Base-by-base conservation (phyloP, 2,888 invertebrate species). In the Pherbina coryleti region DNA sequence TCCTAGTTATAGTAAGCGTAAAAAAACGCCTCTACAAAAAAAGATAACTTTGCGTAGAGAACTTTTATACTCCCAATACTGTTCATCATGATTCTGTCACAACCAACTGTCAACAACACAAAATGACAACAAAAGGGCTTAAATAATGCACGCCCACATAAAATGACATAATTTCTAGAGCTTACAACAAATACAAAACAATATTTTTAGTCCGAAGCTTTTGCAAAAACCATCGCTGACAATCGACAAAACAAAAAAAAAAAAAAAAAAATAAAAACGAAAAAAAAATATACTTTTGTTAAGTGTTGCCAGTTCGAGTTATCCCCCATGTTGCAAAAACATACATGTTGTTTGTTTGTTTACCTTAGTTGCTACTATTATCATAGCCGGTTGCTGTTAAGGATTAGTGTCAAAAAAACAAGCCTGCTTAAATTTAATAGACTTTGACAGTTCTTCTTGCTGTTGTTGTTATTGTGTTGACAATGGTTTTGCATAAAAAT, bases 331-430 rank as follows among this genome's bases (percentile, higher is more conserved):
- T 44, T 7, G 44, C 44, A 44, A 44, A 44, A 44, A 44, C 44
- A 11, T 55, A 55, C 22, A 25, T 25, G 19, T 55, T 55, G 5
- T 55, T 55, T 55, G 55, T 55, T 14, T 19, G n/a, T 25, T 9
- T 60, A 19, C 28, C 14, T 3, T 9, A 25, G 19, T 60, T 60
- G n/a, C 14, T 11, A 25, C 14, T 25, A 11, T 28, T 60, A 60
- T 60, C 17, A 25, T 25, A 60, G 57, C 9, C 14, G 14, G 22
- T 14, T 25, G 2, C 14, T 28, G 22, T 14, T 25, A 3, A 60
- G 57, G 28, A 60, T 60, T 60, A 60, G 57, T 60, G 57, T 60
- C 57, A 60, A 19, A n/a, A n/a, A 60, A 60, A 60, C 57, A 60
- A 25, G 57, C 28, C 8, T 55, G 55, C 55, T 60, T 60, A 60